Evolutionary conservation across 2,797 vertebrate species (phyloP).

Genomic region (Phrynocephalus vlangalii): DNA sequence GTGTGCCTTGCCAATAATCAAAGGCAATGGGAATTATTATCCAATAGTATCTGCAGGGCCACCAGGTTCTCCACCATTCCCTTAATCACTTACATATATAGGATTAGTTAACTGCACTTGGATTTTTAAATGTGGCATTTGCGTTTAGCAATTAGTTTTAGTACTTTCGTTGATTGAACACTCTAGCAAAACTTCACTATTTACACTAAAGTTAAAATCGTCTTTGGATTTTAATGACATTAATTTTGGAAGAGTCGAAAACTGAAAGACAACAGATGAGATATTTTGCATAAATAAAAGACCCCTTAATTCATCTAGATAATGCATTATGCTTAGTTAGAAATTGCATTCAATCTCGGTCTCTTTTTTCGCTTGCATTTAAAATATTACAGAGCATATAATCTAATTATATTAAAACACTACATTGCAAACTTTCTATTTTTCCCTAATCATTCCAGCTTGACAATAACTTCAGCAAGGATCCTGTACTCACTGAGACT

Average conservation of each 20-base stretch:
- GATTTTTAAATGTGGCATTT: conserved; percentile 30
- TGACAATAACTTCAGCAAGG: not conserved
- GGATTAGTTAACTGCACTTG: conserved; percentile 18
- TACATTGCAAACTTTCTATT: conserved; percentile 1
- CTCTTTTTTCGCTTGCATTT: not conserved
- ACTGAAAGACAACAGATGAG: conserved; percentile 7
- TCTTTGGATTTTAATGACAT: conserved; percentile 48
- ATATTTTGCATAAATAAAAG: conserved; percentile 35
- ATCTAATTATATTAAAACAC: conserved; percentile 14
- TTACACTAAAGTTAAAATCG: conserved; percentile 42
- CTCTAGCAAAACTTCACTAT: conserved; percentile 40
- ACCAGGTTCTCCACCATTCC: not conserved
- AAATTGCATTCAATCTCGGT: not conserved
- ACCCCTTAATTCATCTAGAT: conserved; percentile 16
- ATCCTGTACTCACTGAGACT: not conserved
- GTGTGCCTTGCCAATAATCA: not conserved
- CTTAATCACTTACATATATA: conserved; percentile 7
- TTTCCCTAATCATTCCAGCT: conserved; percentile 13
- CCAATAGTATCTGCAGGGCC: not conserved
- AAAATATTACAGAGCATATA: conserved; percentile 23
- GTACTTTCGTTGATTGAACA: conserved; percentile 28
- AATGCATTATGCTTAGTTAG: conserved; percentile 29
- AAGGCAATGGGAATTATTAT: not conserved
- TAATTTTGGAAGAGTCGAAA: conserved; percentile 32
- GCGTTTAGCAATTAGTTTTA: conserved; percentile 38